Percentiles rank a stretch among this genome's conserved stretches.
Conservation (phyloP, 2,888 invertebrate species). For the Hetaerina titia region DNA sequence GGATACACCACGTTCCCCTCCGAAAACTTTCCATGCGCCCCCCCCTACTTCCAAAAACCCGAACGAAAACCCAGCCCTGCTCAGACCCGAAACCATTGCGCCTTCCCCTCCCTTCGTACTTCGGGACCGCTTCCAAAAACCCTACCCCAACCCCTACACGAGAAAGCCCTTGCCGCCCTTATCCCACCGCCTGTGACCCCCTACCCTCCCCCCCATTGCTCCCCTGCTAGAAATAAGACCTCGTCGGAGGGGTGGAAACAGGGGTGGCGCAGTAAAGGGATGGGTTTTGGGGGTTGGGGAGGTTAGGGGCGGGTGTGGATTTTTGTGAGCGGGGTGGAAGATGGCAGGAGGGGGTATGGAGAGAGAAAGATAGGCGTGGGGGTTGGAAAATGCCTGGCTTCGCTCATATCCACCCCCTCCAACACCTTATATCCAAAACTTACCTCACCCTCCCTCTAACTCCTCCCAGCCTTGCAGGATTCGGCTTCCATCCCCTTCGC, state of each 20-base stretch:
- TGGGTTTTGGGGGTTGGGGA: background rate
- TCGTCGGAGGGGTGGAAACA: background rate
- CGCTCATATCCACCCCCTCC: constrained; percentile 3
- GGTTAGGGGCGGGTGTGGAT: background rate
- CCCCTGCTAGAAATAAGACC: background rate
- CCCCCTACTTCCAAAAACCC: background rate
- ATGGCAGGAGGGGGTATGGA: constrained; percentile 14
- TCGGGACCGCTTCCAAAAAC: constrained; percentile 9
- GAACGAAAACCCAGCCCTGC: constrained; percentile 34
- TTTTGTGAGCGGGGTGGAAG: background rate
- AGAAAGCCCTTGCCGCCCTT: background rate
- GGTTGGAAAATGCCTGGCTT: background rate
- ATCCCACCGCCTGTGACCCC: background rate
- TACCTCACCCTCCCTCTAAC: background rate
- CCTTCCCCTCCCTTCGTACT: background rate
- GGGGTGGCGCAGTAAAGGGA: background rate
- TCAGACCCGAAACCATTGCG: constrained; percentile 16
- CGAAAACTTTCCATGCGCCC: constrained; percentile 44
- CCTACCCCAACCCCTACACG: background rate
- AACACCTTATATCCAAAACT: constrained; percentile 1
- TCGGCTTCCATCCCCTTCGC: background rate
- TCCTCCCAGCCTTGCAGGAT: background rate
- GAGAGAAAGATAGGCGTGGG: background rate
- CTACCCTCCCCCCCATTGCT: background rate
- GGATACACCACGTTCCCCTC: constrained; percentile 16